Percentiles rank a stretch among this genome's conserved stretches.
Evolutionary conservation across 2,888 invertebrate genomes (phyloP).

Genomic region (Aphodius granarius): DNA sequence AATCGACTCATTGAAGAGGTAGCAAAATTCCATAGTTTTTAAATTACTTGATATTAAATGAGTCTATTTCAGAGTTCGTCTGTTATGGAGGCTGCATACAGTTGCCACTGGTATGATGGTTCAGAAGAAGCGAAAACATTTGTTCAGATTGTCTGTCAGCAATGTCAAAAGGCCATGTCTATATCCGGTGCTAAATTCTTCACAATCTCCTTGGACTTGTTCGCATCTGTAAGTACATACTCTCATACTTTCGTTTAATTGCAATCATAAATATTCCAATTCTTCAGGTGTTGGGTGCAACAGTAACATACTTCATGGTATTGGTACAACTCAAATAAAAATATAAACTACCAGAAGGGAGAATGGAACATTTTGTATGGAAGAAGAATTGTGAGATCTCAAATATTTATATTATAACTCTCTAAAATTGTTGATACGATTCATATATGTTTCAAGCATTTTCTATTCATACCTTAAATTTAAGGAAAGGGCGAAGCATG

Average conservation of each 20-base stretch:
- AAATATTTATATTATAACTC: not conserved
- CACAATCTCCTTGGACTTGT: constrained; percentile 83
- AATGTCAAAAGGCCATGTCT: constrained; percentile 87
- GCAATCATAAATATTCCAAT: constrained; percentile 23
- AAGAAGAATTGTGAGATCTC: not conserved
- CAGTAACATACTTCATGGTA: constrained; percentile 91
- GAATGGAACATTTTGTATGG: not conserved
- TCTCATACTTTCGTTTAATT: not conserved
- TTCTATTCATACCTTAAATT: not conserved
- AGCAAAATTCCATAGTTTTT: constrained; percentile 29
- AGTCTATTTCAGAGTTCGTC: constrained; percentile 71
- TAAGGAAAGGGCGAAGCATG: not conserved
- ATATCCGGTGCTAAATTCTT: constrained; percentile 90
- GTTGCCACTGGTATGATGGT: constrained; percentile 89
- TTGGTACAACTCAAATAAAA: constrained; percentile 80
- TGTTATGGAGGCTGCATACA: constrained; percentile 90
- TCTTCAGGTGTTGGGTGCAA: constrained; percentile 79
- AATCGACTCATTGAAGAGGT: constrained; percentile 88
- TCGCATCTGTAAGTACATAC: constrained; percentile 82
- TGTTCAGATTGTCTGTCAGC: constrained; percentile 88
- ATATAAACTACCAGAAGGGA: not conserved
- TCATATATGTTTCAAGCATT: not conserved
- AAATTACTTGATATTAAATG: not conserved
- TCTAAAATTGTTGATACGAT: not conserved
- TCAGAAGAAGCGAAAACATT: constrained; percentile 90